phyloP scores from a whole-genome alignment of 2,113 vertebrate species.

The Spilogale gracilis region DNA sequence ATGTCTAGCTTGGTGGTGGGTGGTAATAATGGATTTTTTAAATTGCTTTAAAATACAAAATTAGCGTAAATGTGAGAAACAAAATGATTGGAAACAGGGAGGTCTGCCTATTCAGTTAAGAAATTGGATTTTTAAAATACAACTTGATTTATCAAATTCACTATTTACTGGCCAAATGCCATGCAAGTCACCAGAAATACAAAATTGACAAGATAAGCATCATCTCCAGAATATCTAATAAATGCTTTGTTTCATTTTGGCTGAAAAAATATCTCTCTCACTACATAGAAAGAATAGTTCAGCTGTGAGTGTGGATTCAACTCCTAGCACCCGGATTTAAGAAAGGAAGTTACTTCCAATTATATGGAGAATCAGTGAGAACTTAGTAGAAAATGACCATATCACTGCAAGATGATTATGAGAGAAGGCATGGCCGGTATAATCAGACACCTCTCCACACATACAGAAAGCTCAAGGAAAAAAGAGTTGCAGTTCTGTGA shows the following conservation, averaged over 20 bases:
- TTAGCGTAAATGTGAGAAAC: not conserved
- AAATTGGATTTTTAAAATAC: slow-evolving; percentile 3
- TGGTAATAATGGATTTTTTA: not conserved
- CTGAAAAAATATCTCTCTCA: not conserved
- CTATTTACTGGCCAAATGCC: not conserved
- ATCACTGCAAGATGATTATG: not conserved
- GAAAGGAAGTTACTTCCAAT: not conserved
- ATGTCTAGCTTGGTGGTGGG: not conserved
- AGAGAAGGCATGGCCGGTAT: not conserved
- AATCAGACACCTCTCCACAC: not conserved
- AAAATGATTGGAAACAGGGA: not conserved
- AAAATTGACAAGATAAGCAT: not conserved
- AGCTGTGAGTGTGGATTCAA: not conserved
- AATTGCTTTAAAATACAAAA: not conserved
- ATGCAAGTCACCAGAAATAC: not conserved
- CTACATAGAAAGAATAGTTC: not conserved
- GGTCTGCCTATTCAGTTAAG: not conserved
- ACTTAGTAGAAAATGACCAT: not conserved
- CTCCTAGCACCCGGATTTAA: not conserved
- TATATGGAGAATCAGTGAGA: not conserved
- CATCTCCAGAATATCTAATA: not conserved
- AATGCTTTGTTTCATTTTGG: not conserved
- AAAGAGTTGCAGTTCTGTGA: not conserved
- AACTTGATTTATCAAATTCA: not conserved
- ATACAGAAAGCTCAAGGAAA: not conserved